Conservation (phyloP, 2,797 vertebrate species). For the Lagorchestes hirsutus region DNA sequence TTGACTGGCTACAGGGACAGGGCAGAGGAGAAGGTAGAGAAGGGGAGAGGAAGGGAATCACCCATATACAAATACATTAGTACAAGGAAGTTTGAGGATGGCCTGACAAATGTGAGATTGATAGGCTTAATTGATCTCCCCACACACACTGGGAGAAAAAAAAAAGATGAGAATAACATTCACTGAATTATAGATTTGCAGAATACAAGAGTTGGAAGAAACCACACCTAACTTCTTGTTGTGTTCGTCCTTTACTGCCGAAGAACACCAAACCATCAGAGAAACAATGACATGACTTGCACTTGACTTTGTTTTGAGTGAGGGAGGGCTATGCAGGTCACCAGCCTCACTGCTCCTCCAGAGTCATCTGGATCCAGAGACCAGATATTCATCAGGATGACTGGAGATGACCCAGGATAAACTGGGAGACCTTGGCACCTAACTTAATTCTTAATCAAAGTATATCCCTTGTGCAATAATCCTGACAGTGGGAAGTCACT, state of each 20-base stretch:
- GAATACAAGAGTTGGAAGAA: background rate
- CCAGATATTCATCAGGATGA: no score
- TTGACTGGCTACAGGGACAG: constrained; percentile 77
- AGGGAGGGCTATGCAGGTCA: no score
- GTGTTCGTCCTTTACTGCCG: no score
- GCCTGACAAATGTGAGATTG: background rate
- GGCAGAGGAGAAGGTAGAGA: background rate
- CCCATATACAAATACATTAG: background rate
- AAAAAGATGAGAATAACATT: constrained; percentile 29
- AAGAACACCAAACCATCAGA: no score
- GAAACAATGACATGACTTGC: no score
- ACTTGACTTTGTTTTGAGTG: no score
- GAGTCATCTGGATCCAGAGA: no score
- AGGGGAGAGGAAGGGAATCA: background rate
- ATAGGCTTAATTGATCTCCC: no score
- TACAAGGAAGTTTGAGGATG: background rate
- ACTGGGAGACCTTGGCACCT: background rate
- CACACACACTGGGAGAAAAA: background rate
- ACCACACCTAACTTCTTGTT: background rate
- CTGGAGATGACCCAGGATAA: no score
- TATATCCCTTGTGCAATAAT: background rate
- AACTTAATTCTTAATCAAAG: background rate
- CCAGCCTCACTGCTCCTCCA: no score
- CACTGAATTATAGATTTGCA: background rate
- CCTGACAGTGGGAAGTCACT: background rate